Conservation (phyloP, 2,113 vertebrate genomes). For the Ploceus nigricollis region DNA sequence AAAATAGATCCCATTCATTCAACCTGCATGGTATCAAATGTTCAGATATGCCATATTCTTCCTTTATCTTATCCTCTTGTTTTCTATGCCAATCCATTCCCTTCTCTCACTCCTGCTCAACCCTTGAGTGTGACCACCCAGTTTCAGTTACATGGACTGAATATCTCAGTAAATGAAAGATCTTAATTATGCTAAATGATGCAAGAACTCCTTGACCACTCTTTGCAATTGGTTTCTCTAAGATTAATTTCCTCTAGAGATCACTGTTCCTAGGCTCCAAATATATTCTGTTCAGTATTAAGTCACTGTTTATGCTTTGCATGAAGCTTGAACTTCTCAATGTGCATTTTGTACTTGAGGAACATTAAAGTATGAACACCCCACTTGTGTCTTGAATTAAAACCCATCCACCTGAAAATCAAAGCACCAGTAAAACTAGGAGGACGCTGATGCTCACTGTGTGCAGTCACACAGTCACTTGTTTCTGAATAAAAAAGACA, state of each 20-base stretch:
- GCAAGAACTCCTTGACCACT: background rate
- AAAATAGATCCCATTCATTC: background rate
- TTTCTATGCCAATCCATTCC: background rate
- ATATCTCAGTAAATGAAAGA: background rate
- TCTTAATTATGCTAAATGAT: background rate
- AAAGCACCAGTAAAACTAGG: background rate
- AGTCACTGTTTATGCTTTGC: background rate
- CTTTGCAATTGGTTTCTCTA: background rate
- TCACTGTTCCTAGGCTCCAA: background rate
- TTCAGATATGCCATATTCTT: background rate
- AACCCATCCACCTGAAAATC: background rate
- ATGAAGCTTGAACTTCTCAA: background rate
- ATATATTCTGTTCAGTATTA: background rate
- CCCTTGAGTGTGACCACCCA: background rate
- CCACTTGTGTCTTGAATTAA: background rate
- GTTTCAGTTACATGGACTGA: conserved; percentile 27
- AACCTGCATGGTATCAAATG: background rate
- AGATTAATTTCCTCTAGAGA: background rate
- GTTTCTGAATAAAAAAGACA: background rate
- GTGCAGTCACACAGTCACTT: background rate
- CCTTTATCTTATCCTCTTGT: background rate
- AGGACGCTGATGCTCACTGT: background rate
- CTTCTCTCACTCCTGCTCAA: background rate
- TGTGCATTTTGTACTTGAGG: background rate
- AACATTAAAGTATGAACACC: background rate